Conservation (phyloP, 2,888 invertebrate genomes). For the Sarcophaga caerulescens region DNA sequence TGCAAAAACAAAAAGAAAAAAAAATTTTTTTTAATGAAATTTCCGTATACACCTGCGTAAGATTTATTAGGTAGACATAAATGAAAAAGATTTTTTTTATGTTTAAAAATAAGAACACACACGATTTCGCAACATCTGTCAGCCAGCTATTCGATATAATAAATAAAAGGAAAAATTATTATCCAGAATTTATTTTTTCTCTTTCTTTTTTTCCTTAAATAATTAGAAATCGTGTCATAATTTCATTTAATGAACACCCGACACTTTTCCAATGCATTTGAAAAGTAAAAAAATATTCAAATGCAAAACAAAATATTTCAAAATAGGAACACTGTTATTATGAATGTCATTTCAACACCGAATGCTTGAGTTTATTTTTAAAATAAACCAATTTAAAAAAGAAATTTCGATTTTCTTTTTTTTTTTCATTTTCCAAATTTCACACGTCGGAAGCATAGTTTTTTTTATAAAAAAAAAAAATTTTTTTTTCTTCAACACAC, state of each 20-base stretch:
- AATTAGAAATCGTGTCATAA: too few species aligned
- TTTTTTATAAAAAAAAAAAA: slow-evolving; percentile 14
- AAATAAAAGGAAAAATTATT: slow-evolving; percentile 2
- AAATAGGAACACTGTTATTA: slow-evolving; percentile 1
- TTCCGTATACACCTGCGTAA: slow-evolving; percentile 43
- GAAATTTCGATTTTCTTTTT: slow-evolving; percentile 30
- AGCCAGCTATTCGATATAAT: slow-evolving; percentile 44
- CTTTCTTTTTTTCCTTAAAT: too few species aligned
- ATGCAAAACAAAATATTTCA: neutral
- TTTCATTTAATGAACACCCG: too few species aligned
- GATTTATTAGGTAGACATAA: slow-evolving; percentile 34
- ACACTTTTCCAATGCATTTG: too few species aligned
- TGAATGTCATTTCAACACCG: slow-evolving; percentile 8
- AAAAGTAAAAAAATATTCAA: neutral
- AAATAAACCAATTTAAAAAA: slow-evolving; percentile 49
- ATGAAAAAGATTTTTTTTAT: slow-evolving; percentile 17
- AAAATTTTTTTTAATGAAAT: slow-evolving; percentile 8
- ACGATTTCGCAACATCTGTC: slow-evolving; percentile 63
- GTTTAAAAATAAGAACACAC: slow-evolving; percentile 47
- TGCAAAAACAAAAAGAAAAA: neutral
- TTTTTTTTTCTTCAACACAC: slow-evolving; percentile 40
- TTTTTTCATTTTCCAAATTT: slow-evolving; percentile 52
- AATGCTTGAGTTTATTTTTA: slow-evolving; percentile 60
- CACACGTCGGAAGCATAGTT: slow-evolving; percentile 45
- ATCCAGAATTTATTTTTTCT: neutral